phyloP scores from a whole-genome alignment of 2,113 vertebrate genomes.

The Cettia cetti region DNA sequence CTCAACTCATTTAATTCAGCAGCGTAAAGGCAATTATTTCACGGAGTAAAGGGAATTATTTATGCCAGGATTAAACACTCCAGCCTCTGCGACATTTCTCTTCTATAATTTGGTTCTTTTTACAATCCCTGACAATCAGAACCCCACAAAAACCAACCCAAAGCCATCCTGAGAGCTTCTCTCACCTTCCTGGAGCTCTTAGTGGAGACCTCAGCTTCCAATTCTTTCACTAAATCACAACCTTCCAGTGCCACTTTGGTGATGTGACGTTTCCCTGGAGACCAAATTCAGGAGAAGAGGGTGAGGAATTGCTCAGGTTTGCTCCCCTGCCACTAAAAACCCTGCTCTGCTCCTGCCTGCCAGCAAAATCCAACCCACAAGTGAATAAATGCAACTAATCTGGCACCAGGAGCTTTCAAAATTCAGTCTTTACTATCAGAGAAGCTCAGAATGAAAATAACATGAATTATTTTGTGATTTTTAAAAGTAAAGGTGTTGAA shows the following conservation, averaged over 20 bases:
- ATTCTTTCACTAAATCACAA: constrained; percentile 61
- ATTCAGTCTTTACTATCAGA: accelerated
- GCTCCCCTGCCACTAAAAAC: not conserved
- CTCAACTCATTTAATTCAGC: too few species aligned
- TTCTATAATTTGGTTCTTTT: not conserved
- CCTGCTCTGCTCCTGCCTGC: not conserved
- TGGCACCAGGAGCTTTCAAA: not conserved
- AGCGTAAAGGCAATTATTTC: not conserved
- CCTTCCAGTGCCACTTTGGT: constrained; percentile 66
- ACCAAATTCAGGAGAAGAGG: not conserved
- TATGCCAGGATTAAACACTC: too few species aligned
- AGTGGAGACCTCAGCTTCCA: constrained; percentile 26
- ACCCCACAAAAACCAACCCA: accelerated
- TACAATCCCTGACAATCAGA: too few species aligned
- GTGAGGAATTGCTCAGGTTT: not conserved
- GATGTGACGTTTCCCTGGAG: constrained; percentile 75
- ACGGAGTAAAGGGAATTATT: not conserved
- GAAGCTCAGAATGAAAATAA: not conserved
- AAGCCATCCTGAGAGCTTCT: not conserved
- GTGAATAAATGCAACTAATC: not conserved
- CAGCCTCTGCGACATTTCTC: not conserved
- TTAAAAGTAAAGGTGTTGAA: not conserved
- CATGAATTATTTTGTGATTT: accelerated
- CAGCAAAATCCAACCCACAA: not conserved
- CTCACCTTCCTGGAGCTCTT: constrained; percentile 70